Base-by-base conservation (phyloP, 2,113 vertebrate genomes). In the Trematomus loennbergii region DNA sequence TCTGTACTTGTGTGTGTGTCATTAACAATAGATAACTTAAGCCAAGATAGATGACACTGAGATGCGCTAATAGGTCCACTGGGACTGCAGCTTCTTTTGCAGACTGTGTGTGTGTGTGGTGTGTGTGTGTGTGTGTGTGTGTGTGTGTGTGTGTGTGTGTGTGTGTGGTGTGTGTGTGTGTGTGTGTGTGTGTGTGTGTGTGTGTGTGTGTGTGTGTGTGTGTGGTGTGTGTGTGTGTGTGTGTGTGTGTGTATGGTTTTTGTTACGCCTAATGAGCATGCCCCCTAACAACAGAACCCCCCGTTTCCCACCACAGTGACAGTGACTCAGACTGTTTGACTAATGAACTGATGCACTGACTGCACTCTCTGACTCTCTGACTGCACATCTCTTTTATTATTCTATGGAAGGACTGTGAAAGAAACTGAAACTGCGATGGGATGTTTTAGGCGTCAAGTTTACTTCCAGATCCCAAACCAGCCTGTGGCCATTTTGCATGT, bases 1-100 rank as follows among this genome's bases (percentile, higher is more conserved):
- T 81, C 20, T 53, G 43, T 67, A 55, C 6, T 17, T 63, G 63
- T 46, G 55, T 67, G 58, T 78, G 64, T 83, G 69, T 84, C 76
- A 77, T 64, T 72, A 72, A 85, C 73, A 88, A 74, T 84, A 59
- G 72, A 87, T 71, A 86, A 60, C 55, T 73, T 75, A 72, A 83
- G 58, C 68, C 43, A n/a, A 68, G 87, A 84, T 82, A 82, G 83
- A 81, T 84, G 80, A 83, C 72, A 86, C n/a, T 1, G 57, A 29
- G 77, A 87, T 54, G 63, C 67, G 74, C 79, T 84, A 87, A 90
- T 88, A 72, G 74, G 77, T 76, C 84, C 50, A 52, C 63, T 13
- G 87, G 15, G 82, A 79, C 53, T 72, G 82, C 75, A 68, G 85
- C 78, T 67, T 71, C n/a, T 76, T 33, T 76, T n/a, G 58, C 46